These are phyloP conservation scores for Syrphus vitripennis DNA, from an alignment of 2,888 invertebrate genomes.

Conservation along the genomic window DNA sequence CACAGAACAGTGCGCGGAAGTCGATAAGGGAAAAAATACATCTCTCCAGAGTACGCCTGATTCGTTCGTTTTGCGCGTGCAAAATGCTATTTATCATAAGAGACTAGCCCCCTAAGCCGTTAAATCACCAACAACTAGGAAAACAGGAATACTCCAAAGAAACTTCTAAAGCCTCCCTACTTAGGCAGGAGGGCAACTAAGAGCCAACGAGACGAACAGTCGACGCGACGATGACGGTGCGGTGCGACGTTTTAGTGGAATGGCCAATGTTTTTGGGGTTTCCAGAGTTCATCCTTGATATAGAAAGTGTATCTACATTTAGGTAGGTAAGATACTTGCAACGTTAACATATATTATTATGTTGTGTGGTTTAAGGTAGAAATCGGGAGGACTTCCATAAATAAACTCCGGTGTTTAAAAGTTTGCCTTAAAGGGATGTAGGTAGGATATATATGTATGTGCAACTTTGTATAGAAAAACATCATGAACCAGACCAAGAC, in stretches of 20 bases:
- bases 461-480: not conserved
- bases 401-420: slow-evolving; percentile 62
- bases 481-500: slow-evolving; percentile 1
- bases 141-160: slow-evolving; percentile 31
- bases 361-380: slow-evolving; percentile 15
- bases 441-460: not conserved
- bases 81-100: slow-evolving; percentile 56
- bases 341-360: not conserved
- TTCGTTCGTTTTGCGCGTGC: slow-evolving; percentile 19
- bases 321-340: not conserved
- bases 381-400: slow-evolving; percentile 44
- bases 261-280: slow-evolving; percentile 41
- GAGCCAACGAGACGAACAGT: too few relatives aligned
- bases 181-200: not conserved
- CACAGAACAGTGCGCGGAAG: not conserved
- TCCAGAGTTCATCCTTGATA: slow-evolving; percentile 2
- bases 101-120: slow-evolving; percentile 25
- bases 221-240: not conserved
- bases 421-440: slow-evolving; percentile 33
- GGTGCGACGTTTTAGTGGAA: slow-evolving; percentile 24
- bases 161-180: slow-evolving; percentile 23
- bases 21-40: not conserved
- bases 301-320: not conserved
- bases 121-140: slow-evolving; percentile 37
- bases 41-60: not conserved